Base-by-base conservation (phyloP, 2,797 vertebrate species). In the Gambelia wislizenii region DNA sequence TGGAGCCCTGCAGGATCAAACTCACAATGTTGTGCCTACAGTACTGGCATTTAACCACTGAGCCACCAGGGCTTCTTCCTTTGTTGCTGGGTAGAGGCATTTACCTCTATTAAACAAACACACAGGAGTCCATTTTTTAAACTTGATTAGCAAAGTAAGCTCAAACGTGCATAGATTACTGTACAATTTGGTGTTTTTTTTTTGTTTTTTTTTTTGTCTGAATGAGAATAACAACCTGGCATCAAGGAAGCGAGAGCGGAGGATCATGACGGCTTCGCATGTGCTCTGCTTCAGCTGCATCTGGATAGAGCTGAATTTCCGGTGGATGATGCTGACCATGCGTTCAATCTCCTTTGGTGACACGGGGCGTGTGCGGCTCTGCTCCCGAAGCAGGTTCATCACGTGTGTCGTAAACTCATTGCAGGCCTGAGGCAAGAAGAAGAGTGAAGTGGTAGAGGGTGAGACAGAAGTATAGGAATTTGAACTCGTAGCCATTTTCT, bases 261-360 rank as follows among this genome's bases (percentile, higher is more conserved):
- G 97, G 95, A 99, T 99, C 98, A 99, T 99, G 94, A 99, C 98
- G 0, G 98, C 98, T 92, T 99, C 98, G 13, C 98, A 99, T 0
- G 98, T 99, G 97, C 98, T 98, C 96, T 99, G 98, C 94, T 98
- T 99, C 70, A 99, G 98, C 96, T 98, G 98, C 77, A 98, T 99
- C 97, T 99, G 98, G 96, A 99, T 99, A 79, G 98, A 98, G 94
- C 98, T 98, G 97, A 99, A 99, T 95, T 99, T 99, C 83, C 98
- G 98, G 87, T 99, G 98, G 94, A 99, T 99, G 96, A 99, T 98
- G 96, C 94, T 97, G 90, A 99, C 98, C 98, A 99, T 99, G 88
- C 98, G 98, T 95, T 99, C 98, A 67, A 98, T 99, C 96, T 99
- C 98, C 74, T 98, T 98, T 0, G 98, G 98, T 0, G 98, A 98